Percentiles rank a stretch among this genome's conserved stretches.
These are phyloP conservation scores for Charadrius vociferus DNA, from an alignment of 2,113 vertebrate genomes.

Conservation along the genomic window DNA sequence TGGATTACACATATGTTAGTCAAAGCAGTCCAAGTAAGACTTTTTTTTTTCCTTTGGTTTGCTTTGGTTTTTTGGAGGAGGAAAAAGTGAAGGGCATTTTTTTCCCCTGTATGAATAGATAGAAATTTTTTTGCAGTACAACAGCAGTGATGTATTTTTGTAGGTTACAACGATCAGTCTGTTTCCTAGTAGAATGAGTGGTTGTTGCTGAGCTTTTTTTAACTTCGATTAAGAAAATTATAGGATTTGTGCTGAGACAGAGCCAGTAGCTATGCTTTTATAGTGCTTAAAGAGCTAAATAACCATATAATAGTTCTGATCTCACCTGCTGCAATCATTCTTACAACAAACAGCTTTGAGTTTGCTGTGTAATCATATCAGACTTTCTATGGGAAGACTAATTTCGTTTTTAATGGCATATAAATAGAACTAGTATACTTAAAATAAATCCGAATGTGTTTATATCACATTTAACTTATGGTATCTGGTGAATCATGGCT, in stretches of 20 bases:
- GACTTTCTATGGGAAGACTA: background rate
- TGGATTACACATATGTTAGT: conserved; percentile 90
- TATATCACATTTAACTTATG: background rate
- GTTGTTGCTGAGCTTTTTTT: background rate
- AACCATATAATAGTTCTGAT: background rate
- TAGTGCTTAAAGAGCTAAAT: background rate
- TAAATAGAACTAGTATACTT: background rate
- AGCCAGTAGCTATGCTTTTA: background rate
- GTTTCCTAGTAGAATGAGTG: background rate
- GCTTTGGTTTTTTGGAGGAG: background rate
- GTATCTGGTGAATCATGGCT: background rate
- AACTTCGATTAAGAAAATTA: background rate
- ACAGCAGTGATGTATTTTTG: background rate
- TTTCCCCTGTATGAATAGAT: background rate
- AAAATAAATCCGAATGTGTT: background rate
- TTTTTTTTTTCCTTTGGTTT: background rate
- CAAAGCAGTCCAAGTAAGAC: conserved; percentile 77
- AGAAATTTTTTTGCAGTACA: background rate
- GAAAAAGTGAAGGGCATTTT: background rate
- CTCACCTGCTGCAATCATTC: background rate
- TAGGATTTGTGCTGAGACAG: background rate
- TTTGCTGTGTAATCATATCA: background rate
- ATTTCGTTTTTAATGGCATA: background rate
- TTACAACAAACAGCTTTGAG: background rate
- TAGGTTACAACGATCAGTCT: background rate